Conservation (phyloP, 2,113 vertebrate genomes). For the Peromyscus polionotus region DNA sequence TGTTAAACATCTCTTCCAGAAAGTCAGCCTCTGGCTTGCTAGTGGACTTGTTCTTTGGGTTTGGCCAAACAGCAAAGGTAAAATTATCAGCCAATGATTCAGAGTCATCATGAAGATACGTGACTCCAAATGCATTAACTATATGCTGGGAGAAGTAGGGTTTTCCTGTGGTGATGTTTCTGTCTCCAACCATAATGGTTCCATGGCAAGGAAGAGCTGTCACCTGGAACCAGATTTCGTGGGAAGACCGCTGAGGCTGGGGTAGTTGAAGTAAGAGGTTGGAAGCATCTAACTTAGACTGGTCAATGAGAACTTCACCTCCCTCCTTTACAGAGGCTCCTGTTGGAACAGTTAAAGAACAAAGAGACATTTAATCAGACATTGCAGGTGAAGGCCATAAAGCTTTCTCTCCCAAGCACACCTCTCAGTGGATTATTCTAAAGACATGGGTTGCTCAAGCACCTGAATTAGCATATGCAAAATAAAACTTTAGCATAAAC, state of each 20-base stretch:
- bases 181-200: conserved; percentile 90
- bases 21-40: conserved; percentile 86
- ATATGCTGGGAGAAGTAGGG: conserved; percentile 94
- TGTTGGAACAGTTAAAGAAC: conserved; percentile 70
- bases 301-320: conserved; percentile 90
- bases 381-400: not conserved
- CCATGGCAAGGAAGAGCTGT: conserved; percentile 91
- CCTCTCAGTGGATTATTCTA: not conserved
- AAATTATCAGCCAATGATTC: conserved; percentile 92
- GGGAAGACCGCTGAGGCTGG: conserved; percentile 85
- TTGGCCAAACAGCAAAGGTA: conserved; percentile 91
- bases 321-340: conserved; percentile 92
- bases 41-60: conserved; percentile 89
- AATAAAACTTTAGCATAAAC: not conserved
- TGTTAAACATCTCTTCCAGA: conserved; percentile 92
- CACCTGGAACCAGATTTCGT: conserved; percentile 95
- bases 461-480: conserved; percentile 26
- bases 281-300: conserved; percentile 91
- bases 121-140: conserved; percentile 92
- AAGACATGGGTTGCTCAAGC: not conserved
- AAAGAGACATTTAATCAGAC: conserved; percentile 54
- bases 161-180: conserved; percentile 92
- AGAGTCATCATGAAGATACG: conserved; percentile 93
- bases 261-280: conserved; percentile 93
- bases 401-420: not conserved